A percentile compares a stretch with the other conserved stretches of the same genome.
Evolutionary conservation across 2,113 vertebrate genomes (phyloP).

Genomic region (Charina bottae): DNA sequence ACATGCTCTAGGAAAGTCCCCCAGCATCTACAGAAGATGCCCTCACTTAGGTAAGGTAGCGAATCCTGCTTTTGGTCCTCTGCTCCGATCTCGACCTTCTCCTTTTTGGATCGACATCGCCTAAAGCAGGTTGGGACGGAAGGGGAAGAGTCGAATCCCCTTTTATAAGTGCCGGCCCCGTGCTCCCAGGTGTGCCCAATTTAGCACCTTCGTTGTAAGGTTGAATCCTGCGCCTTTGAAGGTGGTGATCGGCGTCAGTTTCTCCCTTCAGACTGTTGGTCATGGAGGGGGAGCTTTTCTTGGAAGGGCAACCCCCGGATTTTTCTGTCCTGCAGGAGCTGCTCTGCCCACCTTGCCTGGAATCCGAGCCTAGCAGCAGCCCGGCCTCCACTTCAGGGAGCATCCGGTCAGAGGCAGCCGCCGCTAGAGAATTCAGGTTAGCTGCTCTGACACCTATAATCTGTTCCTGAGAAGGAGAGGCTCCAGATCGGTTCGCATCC

Average conservation of each 20-base stretch:
- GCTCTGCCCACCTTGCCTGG: constrained; percentile 54
- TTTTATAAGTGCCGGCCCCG: not conserved
- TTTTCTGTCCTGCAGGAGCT: constrained; percentile 59
- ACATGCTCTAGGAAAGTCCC: not conserved
- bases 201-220: not conserved
- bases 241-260: too few species aligned
- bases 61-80: not conserved
- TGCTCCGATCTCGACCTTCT: not conserved
- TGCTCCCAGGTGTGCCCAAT: constrained; percentile 15
- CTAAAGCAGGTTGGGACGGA: constrained; percentile 4
- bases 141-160: not conserved
- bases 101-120: not conserved
- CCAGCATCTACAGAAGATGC: not conserved
- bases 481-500: not conserved
- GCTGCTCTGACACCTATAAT: not conserved
- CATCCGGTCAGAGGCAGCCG: not conserved
- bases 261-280: not conserved
- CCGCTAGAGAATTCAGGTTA: not conserved
- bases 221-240: not conserved
- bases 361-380: not conserved
- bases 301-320: constrained; percentile 30
- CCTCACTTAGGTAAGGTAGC: not conserved
- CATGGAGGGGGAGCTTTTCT: constrained; percentile 57
- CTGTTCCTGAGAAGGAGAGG: not conserved
- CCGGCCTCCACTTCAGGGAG: constrained; percentile 3